Conservation (phyloP, 2,113 vertebrate genomes). For the Verasper variegatus region DNA sequence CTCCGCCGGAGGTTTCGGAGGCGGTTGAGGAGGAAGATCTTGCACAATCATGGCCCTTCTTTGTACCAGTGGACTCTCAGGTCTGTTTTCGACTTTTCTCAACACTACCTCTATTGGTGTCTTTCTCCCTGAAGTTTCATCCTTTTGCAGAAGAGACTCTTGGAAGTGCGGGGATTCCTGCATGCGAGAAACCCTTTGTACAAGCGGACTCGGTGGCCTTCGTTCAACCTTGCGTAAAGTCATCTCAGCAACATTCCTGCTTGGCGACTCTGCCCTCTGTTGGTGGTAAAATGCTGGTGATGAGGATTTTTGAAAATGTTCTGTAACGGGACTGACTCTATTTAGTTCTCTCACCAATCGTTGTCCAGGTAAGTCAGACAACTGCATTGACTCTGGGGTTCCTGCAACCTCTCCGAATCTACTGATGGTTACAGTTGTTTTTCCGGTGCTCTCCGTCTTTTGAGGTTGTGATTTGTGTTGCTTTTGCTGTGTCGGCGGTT, state of each 20-base stretch:
- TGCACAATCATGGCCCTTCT: constrained; percentile 58
- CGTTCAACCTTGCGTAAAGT: constrained; percentile 77
- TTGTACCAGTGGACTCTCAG: constrained; percentile 81
- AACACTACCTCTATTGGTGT: constrained; percentile 71
- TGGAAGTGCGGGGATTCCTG: constrained; percentile 70
- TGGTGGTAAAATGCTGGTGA: constrained; percentile 68
- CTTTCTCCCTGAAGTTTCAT: constrained; percentile 71
- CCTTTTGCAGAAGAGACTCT: constrained; percentile 51
- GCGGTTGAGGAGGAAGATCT: constrained; percentile 61
- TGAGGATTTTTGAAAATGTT: constrained; percentile 74
- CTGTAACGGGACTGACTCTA: constrained; percentile 73
- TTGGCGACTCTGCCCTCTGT: constrained; percentile 72
- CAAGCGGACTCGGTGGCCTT: constrained; percentile 80
- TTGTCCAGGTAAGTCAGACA: constrained; percentile 80
- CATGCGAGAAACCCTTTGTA: constrained; percentile 76
- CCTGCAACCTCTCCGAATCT: constrained; percentile 54
- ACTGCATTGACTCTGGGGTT: constrained; percentile 77
- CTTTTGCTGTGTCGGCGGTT: constrained; percentile 50
- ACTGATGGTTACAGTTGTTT: constrained; percentile 42
- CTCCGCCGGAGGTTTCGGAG: constrained; percentile 71
- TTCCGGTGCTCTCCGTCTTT: constrained; percentile 54
- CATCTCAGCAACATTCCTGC: constrained; percentile 73
- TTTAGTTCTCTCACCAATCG: constrained; percentile 68
- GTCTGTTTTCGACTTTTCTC: constrained; percentile 79
- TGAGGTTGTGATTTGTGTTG: constrained; percentile 39